phyloP scores from a whole-genome alignment of 2,113 vertebrate species.

The Pterocles gutturalis region DNA sequence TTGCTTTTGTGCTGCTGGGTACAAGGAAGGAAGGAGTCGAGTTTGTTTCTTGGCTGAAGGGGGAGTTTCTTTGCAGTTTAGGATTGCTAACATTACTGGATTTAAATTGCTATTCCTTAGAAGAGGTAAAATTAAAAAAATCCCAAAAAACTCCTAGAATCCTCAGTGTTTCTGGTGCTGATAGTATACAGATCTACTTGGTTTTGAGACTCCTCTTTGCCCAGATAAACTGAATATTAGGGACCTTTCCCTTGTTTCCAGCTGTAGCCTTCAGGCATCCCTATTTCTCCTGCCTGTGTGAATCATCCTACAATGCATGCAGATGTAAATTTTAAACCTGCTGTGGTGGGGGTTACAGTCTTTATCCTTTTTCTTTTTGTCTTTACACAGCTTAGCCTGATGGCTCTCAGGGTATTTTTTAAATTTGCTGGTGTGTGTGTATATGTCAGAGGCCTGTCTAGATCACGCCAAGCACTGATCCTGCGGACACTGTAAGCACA shows the following conservation, averaged over 20 bases:
- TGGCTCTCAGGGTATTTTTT: neutral
- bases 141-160: neutral
- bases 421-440: neutral
- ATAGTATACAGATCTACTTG: neutral
- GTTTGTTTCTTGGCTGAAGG: neutral
- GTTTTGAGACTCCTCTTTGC: neutral
- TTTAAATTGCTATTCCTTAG: neutral
- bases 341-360: neutral
- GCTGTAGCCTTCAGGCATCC: neutral
- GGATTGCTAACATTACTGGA: neutral
- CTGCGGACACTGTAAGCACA: constrained; percentile 3
- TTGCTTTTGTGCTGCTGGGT: neutral
- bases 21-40: neutral
- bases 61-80: neutral
- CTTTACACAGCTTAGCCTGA: neutral
- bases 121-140: neutral
- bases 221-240: neutral
- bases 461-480: neutral
- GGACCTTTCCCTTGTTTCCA: neutral
- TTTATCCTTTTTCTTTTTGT: neutral
- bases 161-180: neutral
- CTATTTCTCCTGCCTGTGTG: neutral
- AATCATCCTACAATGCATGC: neutral
- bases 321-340: neutral
- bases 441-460: neutral